Conservation (phyloP, 2,113 vertebrate genomes). For the Neogale vison region DNA sequence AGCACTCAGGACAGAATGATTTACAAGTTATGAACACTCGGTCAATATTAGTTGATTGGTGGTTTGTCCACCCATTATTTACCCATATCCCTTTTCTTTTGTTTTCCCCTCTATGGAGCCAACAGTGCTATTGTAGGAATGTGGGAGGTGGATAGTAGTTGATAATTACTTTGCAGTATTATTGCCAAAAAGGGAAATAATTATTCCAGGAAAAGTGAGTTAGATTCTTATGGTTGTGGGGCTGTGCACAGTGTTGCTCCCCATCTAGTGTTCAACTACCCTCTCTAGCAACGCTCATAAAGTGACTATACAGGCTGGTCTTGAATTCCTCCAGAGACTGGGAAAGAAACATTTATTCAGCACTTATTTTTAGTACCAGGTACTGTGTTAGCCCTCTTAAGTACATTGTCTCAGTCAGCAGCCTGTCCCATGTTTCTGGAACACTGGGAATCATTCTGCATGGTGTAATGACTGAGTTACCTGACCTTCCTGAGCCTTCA, state of each 20-base stretch:
- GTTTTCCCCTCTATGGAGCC: background rate
- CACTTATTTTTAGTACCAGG: background rate
- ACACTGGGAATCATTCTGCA: background rate
- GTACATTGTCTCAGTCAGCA: background rate
- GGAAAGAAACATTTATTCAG: background rate
- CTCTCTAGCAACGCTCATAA: background rate
- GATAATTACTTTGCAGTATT: background rate
- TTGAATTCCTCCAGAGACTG: background rate
- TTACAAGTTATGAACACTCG: background rate
- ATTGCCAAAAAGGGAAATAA: slow-evolving; percentile 25
- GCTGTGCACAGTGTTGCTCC: background rate
- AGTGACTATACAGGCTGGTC: background rate
- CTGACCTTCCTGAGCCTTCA: background rate
- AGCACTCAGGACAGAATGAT: background rate
- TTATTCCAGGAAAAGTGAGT: slow-evolving; percentile 12
- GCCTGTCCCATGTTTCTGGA: background rate
- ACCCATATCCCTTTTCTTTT: background rate
- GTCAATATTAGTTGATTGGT: slow-evolving; percentile 1
- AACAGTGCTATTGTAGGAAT: background rate
- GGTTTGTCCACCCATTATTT: background rate
- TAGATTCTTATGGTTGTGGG: background rate
- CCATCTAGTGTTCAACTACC: background rate
- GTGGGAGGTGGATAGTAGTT: background rate
- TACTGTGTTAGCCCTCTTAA: background rate
- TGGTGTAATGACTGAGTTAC: background rate